These are phyloP conservation scores for Microdon myrmicae DNA, from an alignment of 2,888 invertebrate species.

Conservation along the genomic window DNA sequence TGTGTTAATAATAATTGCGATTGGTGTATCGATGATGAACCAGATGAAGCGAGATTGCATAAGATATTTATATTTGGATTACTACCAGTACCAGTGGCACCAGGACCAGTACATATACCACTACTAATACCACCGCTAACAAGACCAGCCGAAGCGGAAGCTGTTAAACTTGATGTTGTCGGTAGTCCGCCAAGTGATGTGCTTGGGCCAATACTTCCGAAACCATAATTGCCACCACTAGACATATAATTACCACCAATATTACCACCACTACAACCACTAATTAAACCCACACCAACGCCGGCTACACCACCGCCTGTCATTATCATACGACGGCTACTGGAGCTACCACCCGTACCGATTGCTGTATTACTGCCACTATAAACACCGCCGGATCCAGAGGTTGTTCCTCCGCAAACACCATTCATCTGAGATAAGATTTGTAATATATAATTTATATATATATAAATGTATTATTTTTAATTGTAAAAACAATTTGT, in stretches of 20 bases:
- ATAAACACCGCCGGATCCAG: constrained; percentile 55
- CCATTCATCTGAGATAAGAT: constrained; percentile 52
- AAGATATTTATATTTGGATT: constrained; percentile 56
- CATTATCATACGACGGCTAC: constrained; percentile 55
- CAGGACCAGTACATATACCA: constrained; percentile 2
- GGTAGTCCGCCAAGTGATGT: constrained; percentile 53
- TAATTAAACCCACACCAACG: constrained; percentile 55
- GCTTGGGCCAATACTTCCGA: constrained; percentile 54
- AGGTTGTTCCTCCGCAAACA: constrained; percentile 52
- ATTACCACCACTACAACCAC: constrained; percentile 55
- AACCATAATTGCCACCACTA: constrained; percentile 49
- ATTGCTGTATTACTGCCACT: constrained; percentile 57
- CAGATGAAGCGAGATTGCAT: constrained; percentile 61
- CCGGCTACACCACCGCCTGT: constrained; percentile 54
- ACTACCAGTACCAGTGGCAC: constrained; percentile 49
- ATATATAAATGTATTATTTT: constrained; percentile 32
- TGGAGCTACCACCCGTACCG: constrained; percentile 56
- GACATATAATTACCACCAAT: constrained; percentile 51
- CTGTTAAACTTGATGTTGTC: constrained; percentile 35
- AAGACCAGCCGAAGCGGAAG: constrained; percentile 26
- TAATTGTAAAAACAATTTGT: no score
- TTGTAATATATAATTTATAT: constrained; percentile 36
- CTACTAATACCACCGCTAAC: constrained; percentile 17
- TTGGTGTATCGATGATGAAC: constrained; percentile 52
- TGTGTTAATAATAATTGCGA: constrained; percentile 55